phyloP scores from a whole-genome alignment of 2,797 vertebrate genomes.

The Gouania willdenowi region DNA sequence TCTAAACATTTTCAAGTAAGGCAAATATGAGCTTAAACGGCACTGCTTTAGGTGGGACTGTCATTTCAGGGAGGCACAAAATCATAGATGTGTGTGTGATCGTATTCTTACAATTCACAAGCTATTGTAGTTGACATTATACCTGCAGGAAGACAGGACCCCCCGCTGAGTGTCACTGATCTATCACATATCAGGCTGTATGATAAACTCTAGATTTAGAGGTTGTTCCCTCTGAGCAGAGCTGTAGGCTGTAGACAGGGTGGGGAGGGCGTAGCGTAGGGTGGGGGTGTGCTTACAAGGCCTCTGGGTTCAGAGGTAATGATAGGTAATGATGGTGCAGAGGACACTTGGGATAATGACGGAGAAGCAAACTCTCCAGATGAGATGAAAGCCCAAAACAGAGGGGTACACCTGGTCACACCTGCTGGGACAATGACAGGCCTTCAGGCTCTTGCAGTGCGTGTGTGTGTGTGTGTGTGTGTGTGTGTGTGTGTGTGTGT shows the following conservation, averaged over 20 bases:
- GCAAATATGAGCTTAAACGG: too few relatives aligned
- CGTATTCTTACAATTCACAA: constrained; percentile 18
- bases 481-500: constrained; percentile 10
- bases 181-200: constrained; percentile 43
- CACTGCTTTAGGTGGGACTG: neutral
- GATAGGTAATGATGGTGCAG: constrained; percentile 70
- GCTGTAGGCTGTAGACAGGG: constrained; percentile 42
- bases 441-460: constrained; percentile 49
- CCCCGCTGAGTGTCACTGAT: constrained; percentile 37
- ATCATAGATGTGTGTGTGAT: constrained; percentile 15
- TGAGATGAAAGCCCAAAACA: constrained; percentile 67
- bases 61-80: too few relatives aligned
- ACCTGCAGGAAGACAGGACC: constrained; percentile 34
- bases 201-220: constrained; percentile 47
- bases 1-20: too few relatives aligned
- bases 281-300: constrained; percentile 13
- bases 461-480: constrained; percentile 28
- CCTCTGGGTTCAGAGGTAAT: constrained; percentile 61
- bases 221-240: constrained; percentile 23
- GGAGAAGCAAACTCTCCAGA: constrained; percentile 65
- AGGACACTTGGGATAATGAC: constrained; percentile 70
- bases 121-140: constrained; percentile 19
- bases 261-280: constrained; percentile 22
- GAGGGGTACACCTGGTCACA: constrained; percentile 74
- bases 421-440: constrained; percentile 75